Evolutionary conservation across 2,797 vertebrate genomes (phyloP).

Genomic region (Chromis chromis): DNA sequence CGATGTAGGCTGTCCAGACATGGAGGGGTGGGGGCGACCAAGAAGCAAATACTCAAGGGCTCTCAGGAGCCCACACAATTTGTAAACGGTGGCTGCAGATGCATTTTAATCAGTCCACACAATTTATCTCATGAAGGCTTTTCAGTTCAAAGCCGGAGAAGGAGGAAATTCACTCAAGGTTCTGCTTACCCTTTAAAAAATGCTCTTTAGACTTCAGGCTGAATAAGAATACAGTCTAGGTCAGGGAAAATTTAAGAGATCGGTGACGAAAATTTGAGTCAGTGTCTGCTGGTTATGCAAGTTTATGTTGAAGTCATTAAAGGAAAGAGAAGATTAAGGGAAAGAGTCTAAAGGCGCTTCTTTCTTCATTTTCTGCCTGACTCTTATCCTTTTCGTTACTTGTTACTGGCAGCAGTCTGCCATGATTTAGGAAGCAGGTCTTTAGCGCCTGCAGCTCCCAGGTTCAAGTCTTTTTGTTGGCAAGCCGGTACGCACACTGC

Average conservation of each 20-base stretch:
- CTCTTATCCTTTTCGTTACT: constrained; percentile 8
- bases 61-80: constrained; percentile 69
- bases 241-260: constrained; percentile 46
- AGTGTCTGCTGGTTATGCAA: constrained; percentile 50
- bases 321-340: constrained; percentile 36
- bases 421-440: constrained; percentile 26
- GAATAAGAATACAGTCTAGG: constrained; percentile 29
- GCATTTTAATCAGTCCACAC: constrained; percentile 71
- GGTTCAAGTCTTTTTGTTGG: constrained; percentile 49
- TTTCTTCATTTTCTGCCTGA: constrained; percentile 26
- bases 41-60: constrained; percentile 53
- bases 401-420: constrained; percentile 23
- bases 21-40: constrained; percentile 18
- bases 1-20: constrained; percentile 69
- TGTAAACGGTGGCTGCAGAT: constrained; percentile 56
- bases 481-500: constrained; percentile 20
- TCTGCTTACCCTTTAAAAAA: constrained; percentile 60
- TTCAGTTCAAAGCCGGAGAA: constrained; percentile 41
- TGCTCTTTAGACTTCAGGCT: constrained; percentile 33
- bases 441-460: constrained; percentile 35
- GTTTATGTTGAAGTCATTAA: constrained; percentile 44
- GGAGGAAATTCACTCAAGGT: constrained; percentile 47
- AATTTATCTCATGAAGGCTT: constrained; percentile 47
- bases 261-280: constrained; percentile 27
- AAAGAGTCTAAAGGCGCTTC: constrained; percentile 12